Base-by-base conservation (phyloP, 2,797 vertebrate species). In the Allobates femoralis region DNA sequence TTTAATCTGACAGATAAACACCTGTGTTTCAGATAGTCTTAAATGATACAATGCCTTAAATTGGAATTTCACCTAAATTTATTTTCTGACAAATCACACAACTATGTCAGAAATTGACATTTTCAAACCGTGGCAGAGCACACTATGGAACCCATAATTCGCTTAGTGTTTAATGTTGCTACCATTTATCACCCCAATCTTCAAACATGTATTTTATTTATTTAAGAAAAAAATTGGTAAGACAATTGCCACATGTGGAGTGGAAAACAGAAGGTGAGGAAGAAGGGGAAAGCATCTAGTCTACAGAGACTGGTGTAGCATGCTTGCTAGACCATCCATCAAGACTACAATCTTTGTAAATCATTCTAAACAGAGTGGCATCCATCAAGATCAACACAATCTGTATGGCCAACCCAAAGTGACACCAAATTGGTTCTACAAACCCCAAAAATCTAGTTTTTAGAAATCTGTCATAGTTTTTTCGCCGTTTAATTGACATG, bases 1-100 rank as follows among this genome's bases (percentile, higher is more conserved):
- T 82, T 86, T 82, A 73, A 85, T 79, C 26, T 82, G 51, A 82
- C 37, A 73, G 64, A 69, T 81, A 51, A 15, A 30, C 32, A 58
- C 26, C 30, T 71, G 34, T 21, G 41, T 26, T 73, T 83, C 21
- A 58, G 32, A 41, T 60, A 60, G 34, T 73, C 19, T 46, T 58
- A 74, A 83, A 21, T 41, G 21, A 60, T 60, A n/a, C 14, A 12
- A 16, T 46, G 32, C 19, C 55, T 79, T 60, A 56, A 56, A 46
- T 18, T 12, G 41, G 41, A 74, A 74, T 74, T 46, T 3, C 23
- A n/a, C 37, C 10, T 74, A 74, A 74, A 26, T 46, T 50, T 14
- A 74, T 46, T 50, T 74, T 28, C 41, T 74, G 37, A 74, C 5
- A 50, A 46, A 74, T 74, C 14, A 46, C 41, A 74, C 16, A 74